These are phyloP conservation scores for Alosa alosa DNA, from an alignment of 2,113 vertebrate species.

Conservation along the genomic window DNA sequence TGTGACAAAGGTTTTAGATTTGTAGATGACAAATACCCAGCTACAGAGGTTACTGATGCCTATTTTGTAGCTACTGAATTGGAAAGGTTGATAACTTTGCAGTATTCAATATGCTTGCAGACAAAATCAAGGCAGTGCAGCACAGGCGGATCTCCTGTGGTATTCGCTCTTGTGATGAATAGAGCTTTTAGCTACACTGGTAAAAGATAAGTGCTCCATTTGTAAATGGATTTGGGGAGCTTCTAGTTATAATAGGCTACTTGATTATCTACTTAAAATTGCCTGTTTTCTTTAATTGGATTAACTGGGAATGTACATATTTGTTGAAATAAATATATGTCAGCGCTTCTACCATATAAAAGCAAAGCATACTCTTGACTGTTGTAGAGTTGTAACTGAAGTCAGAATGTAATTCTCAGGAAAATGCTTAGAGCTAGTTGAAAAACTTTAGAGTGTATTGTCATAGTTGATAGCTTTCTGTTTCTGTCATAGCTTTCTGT, in stretches of 20 bases:
- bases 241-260: constrained; percentile 71
- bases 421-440: not conserved
- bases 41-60: not conserved
- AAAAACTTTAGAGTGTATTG: not conserved
- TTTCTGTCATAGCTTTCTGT: not conserved
- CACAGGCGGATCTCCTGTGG: not conserved
- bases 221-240: constrained; percentile 73
- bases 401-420: not conserved
- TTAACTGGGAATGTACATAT: constrained; percentile 60
- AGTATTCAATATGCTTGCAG: not conserved
- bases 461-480: not conserved
- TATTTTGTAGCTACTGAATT: not conserved
- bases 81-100: not conserved
- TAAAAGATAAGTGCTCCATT: constrained; percentile 71
- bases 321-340: constrained; percentile 42
- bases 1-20: not conserved
- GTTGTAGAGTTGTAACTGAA: not conserved
- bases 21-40: not conserved
- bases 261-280: constrained; percentile 62
- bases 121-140: not conserved
- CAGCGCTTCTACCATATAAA: constrained; percentile 5
- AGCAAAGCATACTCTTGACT: not conserved
- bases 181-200: constrained; percentile 70
- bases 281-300: constrained; percentile 68
- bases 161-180: constrained; percentile 66